Evolutionary conservation across 2,888 invertebrate genomes (phyloP), one percentile per base, ranked within the genome.

Genomic region (Agrilus mali): DNA sequence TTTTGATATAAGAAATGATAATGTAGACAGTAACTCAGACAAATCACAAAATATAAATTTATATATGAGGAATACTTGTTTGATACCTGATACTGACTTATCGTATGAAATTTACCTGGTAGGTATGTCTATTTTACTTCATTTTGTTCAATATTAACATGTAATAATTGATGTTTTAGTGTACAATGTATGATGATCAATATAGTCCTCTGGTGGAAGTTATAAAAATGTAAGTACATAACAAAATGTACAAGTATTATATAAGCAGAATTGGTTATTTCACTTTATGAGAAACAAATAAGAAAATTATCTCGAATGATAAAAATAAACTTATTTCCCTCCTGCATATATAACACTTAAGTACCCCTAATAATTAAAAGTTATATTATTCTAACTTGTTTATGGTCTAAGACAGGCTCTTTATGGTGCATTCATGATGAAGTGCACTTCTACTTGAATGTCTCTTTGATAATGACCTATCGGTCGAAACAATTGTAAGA

Each of bases 151-250:
- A 40, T 36, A 38, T 20, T 20, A 16, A 36, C 43, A 53, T 53
- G 8, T 14, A 37, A 14, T 22, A 14, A n/a, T n/a, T n/a, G 12
- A 58, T 51, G 55, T 76, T 77, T 50, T 66, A 87, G 80, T 86
- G 86, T 57, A 74, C 81, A 7, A 70, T 86, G 50, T 78, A 82
- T 65, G 93, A 94, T 62, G 84, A 86, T 59, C 78, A 83, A 50
- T 89, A 92, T 67, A 90, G 92, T 34, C 82, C 86, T 1, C 70
- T 85, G 55, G 75, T 83, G 47, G 88, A 92, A 68, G 72, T 81
- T 31, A 78, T 86, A 45, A 82, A 83, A 65, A 78, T 81, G 79
- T 85, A 70, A 72, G 77, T 69, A 49, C 46, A 43, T 34, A 34
- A 15, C 38, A 16, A 37, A 33, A 33, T 37, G 41, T 14, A 13